Base-by-base conservation (phyloP, 2,888 invertebrate species). In the Heteromyza rotundicornis region DNA sequence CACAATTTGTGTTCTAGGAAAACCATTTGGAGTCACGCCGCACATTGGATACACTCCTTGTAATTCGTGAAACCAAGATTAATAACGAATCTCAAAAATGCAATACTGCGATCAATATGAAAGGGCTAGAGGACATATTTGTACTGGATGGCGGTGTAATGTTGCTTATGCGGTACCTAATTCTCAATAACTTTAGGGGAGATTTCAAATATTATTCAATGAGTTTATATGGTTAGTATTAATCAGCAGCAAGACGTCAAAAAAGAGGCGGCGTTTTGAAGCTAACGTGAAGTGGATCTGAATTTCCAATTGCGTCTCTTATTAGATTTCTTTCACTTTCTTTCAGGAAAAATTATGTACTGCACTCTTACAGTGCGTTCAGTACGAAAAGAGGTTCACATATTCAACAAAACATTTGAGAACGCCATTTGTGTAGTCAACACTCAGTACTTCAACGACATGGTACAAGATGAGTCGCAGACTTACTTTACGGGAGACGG, bases 131-230 rank as follows among this genome's bases (percentile, higher is more conserved):
- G 58, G 76, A 79, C 24, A 65, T 70, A 1, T 75, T 81, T 16
- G 62, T 82, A 1, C 65, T 78, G 7, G 80, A 80, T 44, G 81
- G 80, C 1, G 81, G 80, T 24, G 69, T 75, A 1, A 75, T 77
- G 69, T 64, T 82, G 16, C 65, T 81, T 0, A 76, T 80, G 73
- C 71, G 81, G 0, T 72, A 80, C 59, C 60, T 81, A 23, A 67
- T 80, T 3, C 64, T 76, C 10, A 70, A 74, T 51, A 74, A 75
- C 27, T 80, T 75, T 36, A 59, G 66, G 1, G 81, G 82, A 1
- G 66, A 60, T 35, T 73, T 73, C 32, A 69, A 77, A 35, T 76
- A 77, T 35, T 80, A 72, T 62, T 75, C 81, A 0, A 73, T 80
- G 74, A 78, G 76, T 53, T 57, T 82, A 1, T 70, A 64, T 20